Conservation (phyloP, 2,113 vertebrate species). For the Lasiurus borealis region DNA sequence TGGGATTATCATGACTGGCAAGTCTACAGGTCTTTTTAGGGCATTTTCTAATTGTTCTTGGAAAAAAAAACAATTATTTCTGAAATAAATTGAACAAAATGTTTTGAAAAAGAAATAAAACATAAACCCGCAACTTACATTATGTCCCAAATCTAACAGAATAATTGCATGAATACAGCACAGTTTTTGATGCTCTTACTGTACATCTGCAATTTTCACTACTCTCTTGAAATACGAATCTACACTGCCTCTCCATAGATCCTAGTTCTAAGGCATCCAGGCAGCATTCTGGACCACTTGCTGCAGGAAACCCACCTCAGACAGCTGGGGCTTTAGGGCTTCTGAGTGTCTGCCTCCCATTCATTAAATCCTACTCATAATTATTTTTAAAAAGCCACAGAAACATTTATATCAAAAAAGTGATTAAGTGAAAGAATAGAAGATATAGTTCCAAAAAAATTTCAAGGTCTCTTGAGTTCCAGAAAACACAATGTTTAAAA, state of each 20-base stretch:
- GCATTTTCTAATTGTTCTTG: background rate
- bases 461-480: background rate
- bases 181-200: background rate
- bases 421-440: slow-evolving; percentile 7
- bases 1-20: background rate
- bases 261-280: background rate
- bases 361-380: slow-evolving; percentile 43
- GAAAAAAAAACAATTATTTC: background rate
- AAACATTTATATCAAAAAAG: slow-evolving; percentile 52
- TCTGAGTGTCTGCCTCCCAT: slow-evolving; percentile 36
- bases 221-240: background rate
- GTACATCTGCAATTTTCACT: background rate
- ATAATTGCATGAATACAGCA: background rate
- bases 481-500: slow-evolving; percentile 4
- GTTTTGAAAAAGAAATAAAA: background rate
- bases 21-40: background rate
- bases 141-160: background rate
- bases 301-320: background rate
- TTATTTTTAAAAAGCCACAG: background rate
- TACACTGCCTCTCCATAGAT: background rate
- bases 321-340: background rate
- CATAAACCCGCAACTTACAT: background rate
- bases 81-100: slow-evolving; percentile 13
- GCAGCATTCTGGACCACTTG: background rate
- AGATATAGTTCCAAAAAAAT: background rate